phyloP scores from a whole-genome alignment of 2,888 invertebrate species.

The Plebejus argus region DNA sequence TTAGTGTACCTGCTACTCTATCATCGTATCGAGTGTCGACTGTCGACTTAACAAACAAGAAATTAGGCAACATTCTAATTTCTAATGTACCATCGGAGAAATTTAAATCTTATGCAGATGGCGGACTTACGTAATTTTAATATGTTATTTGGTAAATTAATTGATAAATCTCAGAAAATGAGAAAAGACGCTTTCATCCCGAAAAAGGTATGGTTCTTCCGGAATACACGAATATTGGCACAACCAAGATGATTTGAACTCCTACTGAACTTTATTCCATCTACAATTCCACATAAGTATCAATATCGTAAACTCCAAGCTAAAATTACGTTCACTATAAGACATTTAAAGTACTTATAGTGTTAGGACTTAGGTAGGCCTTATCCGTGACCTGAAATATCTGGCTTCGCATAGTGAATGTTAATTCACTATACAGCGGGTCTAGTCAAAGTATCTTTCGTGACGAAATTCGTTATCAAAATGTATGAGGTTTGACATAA shows the following conservation, averaged over 20 bases:
- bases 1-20: background rate
- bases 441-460: no score
- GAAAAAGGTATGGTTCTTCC: no score
- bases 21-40: background rate
- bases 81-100: background rate
- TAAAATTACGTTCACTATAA: background rate
- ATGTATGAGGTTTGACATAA: no score
- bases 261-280: background rate
- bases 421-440: background rate
- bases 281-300: background rate
- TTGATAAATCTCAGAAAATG: background rate
- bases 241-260: no score
- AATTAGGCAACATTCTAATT: background rate
- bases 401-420: slow-evolving; percentile 5
- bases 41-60: background rate
- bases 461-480: no score
- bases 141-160: no score
- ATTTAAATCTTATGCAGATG: no score
- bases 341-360: background rate
- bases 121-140: no score
- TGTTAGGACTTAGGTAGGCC: background rate
- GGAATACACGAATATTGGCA: no score
- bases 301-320: background rate
- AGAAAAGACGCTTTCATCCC: no score
- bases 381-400: slow-evolving; percentile 6